phyloP scores from a whole-genome alignment of 2,888 invertebrate species.

The Xylota segnis region DNA sequence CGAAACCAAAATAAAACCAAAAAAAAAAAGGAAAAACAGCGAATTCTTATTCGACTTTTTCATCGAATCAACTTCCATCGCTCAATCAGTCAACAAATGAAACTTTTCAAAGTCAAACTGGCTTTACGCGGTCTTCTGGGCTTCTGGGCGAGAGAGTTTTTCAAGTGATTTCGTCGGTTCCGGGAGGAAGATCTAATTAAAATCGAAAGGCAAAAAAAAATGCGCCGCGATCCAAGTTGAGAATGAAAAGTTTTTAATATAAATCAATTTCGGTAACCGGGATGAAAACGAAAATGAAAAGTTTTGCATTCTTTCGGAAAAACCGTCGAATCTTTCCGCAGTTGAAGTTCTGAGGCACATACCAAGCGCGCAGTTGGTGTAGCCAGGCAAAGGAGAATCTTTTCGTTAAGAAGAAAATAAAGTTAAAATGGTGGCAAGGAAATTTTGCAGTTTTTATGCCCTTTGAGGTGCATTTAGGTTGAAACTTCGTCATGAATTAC shows the following conservation, averaged over 20 bases:
- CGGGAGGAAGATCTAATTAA: conserved; percentile 49
- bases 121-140: conserved; percentile 36
- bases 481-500: conserved; percentile 62
- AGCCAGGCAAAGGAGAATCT: conserved; percentile 21
- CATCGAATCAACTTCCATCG: conserved; percentile 51
- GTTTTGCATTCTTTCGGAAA: conserved; percentile 31
- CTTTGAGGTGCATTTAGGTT: conserved; percentile 32
- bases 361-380: conserved; percentile 14
- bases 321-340: conserved; percentile 8
- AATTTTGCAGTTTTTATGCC: conserved; percentile 7
- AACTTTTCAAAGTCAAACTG: conserved; percentile 75
- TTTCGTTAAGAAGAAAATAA: conserved; percentile 28
- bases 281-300: conserved; percentile 17
- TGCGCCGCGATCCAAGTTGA: conserved; percentile 41
- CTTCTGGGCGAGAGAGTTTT: conserved; percentile 23
- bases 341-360: conserved; percentile 55
- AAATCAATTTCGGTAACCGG: conserved; percentile 49
- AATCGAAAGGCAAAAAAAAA: conserved; percentile 23
- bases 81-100: conserved; percentile 72
- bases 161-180: conserved; percentile 30
- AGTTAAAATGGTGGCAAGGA: conserved; percentile 51
- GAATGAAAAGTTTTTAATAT: conserved; percentile 56
- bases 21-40: conserved; percentile 19
- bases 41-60: conserved; percentile 40
- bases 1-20: conserved; percentile 46